Conservation (phyloP, 2,888 invertebrate species). For the Pterostichus niger region DNA sequence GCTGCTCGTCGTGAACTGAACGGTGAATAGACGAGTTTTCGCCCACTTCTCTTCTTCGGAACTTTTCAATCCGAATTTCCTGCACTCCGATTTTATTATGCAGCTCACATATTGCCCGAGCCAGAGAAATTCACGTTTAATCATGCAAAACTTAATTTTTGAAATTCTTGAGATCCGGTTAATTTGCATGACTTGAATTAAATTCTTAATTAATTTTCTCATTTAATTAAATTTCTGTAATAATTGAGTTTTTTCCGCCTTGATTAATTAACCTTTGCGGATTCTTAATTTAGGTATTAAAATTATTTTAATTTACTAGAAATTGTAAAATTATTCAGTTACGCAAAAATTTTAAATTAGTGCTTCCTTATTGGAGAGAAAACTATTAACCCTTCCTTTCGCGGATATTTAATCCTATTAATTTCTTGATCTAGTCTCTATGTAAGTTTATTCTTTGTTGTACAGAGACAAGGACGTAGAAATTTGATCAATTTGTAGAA, state of each 20-base stretch:
- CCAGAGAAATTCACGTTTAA: conserved; percentile 21
- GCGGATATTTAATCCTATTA: too few species aligned
- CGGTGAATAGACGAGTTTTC: background rate
- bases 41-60: conserved; percentile 43
- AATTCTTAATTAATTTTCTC: conserved; percentile 42
- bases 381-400: background rate
- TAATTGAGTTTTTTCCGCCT: conserved; percentile 27
- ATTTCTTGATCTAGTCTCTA: too few species aligned
- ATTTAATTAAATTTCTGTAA: conserved; percentile 51
- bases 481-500: too few species aligned
- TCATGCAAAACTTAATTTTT: conserved; percentile 46
- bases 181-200: conserved; percentile 41
- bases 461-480: too few species aligned
- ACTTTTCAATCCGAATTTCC: conserved; percentile 53
- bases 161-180: conserved; percentile 15
- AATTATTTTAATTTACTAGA: background rate
- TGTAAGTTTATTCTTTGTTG: too few species aligned
- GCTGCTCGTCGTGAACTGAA: conserved; percentile 2
- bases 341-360: background rate
- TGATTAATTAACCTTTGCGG: conserved; percentile 17
- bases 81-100: conserved; percentile 45
- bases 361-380: conserved; percentile 1
- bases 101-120: conserved; percentile 33
- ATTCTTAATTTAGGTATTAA: conserved; percentile 20
- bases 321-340: background rate